Base-by-base conservation (phyloP, 2,797 vertebrate genomes). In the Phalloptychus januarius region DNA sequence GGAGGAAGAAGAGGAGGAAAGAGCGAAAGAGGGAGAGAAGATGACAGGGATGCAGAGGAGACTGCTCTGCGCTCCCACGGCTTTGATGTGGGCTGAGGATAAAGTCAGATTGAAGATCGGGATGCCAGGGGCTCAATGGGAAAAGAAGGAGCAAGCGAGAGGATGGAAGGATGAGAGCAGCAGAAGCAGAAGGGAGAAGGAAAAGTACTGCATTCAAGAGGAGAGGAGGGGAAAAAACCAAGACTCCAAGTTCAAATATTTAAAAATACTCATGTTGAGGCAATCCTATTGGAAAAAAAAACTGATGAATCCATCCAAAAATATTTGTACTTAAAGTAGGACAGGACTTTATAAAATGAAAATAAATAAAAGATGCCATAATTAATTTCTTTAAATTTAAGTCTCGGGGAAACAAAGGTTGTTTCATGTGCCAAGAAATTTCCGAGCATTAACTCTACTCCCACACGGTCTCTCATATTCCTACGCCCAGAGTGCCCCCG, bases 1-100 rank as follows among this genome's bases (percentile, higher is more conserved):
- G 82, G 77, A 83, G 79, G 83, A 79, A 56, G 74, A 54, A 63
- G 74, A 75, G 77, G 79, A 79, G 61, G 61, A 38, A 38, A 65
- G 79, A 77, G 79, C 70, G 31, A 79, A 74, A 74, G 84, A 75
- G 75, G 71, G 79, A 82, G 80, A 80, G 85, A 88, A 90, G 89
- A 91, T 87, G 92, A 91, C 88, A 87, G 85, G 80, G 87, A 91
- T 90, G 88, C 85, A 93, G 85, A 92, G 83, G 89, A 91, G 86
- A 87, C 86, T 83, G 88, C 90, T 87, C 78, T 74, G 75, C 83
- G 87, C 90, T 87, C 87, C 74, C 72, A 75, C 79, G 81, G 83
- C 92, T 93, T 92, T 93, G 90, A 93, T 93, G 92, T 92, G 87
- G 89, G 89, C 85, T 87, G 86, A 90, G 92, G 90, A 92, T 93